A percentile compares a stretch with the other conserved stretches of the same genome.
These are phyloP conservation scores for Leptinotarsa texana DNA, from an alignment of 1,140 invertebrate species.

Conservation along the genomic window DNA sequence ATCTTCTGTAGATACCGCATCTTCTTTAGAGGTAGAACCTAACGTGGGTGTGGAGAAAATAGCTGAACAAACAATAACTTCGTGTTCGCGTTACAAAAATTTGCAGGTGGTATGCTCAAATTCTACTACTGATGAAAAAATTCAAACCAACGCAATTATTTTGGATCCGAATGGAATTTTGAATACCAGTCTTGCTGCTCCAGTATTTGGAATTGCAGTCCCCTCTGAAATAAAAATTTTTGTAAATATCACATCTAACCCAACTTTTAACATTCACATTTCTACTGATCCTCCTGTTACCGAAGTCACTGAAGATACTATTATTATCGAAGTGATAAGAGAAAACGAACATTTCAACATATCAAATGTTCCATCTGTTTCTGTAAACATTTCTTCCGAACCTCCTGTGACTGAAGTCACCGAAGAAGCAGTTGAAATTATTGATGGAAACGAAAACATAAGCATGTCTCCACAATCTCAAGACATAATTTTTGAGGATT, in stretches of 20 bases:
- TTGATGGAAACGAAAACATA: not conserved
- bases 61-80: not conserved
- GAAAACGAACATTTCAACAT: not conserved
- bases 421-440: conserved; percentile 3
- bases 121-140: not conserved
- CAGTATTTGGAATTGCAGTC: not conserved
- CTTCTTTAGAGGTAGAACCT: not conserved
- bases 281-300: not conserved
- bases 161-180: not conserved
- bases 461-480: not conserved
- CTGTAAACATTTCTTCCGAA: not conserved
- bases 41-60: not conserved
- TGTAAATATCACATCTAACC: conserved; percentile 14
- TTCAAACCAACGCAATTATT: not conserved
- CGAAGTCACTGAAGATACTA: not conserved
- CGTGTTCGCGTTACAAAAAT: not conserved
- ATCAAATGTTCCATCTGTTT: not conserved
- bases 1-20: not conserved
- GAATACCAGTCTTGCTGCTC: not conserved
- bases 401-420: conserved; percentile 2
- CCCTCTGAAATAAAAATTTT: conserved; percentile 10
- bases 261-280: not conserved
- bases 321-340: not conserved
- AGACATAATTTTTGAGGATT: not conserved
- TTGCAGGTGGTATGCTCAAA: not conserved